phyloP scores from a whole-genome alignment of 2,113 vertebrate genomes.

The Cavia aperea region DNA sequence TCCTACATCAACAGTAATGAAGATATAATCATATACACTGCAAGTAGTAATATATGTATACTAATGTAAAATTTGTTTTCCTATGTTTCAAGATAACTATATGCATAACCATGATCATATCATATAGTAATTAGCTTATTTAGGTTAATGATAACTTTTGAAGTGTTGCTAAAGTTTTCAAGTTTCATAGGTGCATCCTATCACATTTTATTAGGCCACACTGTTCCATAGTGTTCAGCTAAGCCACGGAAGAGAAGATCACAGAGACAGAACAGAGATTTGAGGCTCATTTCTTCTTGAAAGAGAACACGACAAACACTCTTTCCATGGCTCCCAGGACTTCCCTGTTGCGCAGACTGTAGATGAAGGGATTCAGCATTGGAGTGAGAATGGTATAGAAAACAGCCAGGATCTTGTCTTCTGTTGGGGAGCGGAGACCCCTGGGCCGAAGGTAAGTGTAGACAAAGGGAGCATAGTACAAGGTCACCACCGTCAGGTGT shows the following conservation, averaged over 20 bases:
- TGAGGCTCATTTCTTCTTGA: neutral
- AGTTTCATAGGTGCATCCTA: neutral
- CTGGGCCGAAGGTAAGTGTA: slow-evolving; percentile 23
- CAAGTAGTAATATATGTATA: neutral
- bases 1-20: neutral
- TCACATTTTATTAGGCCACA: neutral
- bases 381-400: slow-evolving; percentile 22
- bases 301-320: neutral
- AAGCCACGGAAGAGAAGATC: neutral
- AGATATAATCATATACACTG: neutral
- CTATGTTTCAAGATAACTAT: neutral
- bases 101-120: neutral
- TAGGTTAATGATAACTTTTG: neutral
- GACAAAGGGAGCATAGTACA: slow-evolving; percentile 47
- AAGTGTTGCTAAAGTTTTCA: neutral
- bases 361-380: neutral
- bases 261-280: rapidly evolving
- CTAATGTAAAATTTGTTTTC: neutral
- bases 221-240: neutral
- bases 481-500: slow-evolving; percentile 38
- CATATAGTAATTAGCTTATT: neutral
- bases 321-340: neutral
- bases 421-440: neutral
- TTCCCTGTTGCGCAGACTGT: slow-evolving; percentile 10
- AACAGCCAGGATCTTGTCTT: neutral